A percentile compares a stretch with the other conserved stretches of the same genome.
Evolutionary conservation across 2,113 vertebrate genomes (phyloP).

Genomic region (Callorhinus ursinus): DNA sequence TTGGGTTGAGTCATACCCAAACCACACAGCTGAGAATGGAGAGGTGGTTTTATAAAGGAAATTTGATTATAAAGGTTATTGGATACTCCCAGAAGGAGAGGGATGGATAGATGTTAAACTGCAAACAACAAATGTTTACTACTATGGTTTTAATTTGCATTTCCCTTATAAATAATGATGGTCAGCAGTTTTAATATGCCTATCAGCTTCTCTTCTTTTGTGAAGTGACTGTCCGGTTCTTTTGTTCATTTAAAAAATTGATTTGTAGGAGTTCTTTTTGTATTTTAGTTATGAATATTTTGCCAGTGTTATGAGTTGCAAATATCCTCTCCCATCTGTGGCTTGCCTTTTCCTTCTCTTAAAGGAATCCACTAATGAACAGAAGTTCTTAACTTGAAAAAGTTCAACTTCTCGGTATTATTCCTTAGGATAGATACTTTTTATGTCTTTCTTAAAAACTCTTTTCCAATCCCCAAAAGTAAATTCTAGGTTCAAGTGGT

Average conservation of each 20-base stretch:
- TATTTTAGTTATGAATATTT: slow-evolving; percentile 40
- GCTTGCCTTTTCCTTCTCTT: slow-evolving; percentile 12
- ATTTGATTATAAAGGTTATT: slow-evolving; percentile 1
- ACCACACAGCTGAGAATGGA: neutral
- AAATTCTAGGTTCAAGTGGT: neutral
- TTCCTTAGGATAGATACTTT: neutral
- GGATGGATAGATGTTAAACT: slow-evolving; percentile 12
- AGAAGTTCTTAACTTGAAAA: slow-evolving; percentile 29
- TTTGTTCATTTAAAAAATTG: slow-evolving; percentile 36
- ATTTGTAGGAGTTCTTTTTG: neutral
- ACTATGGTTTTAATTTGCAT: slow-evolving; percentile 30
- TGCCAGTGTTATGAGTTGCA: slow-evolving; percentile 14
- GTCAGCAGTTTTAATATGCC: slow-evolving; percentile 28
- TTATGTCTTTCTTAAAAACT: slow-evolving; percentile 16
- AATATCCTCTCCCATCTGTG: slow-evolving; percentile 1
- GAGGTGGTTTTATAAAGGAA: slow-evolving; percentile 35
- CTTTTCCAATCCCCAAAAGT: neutral
- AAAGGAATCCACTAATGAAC: slow-evolving; percentile 23
- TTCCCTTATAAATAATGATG: slow-evolving; percentile 20
- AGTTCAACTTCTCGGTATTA: neutral
- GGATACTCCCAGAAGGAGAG: slow-evolving; percentile 1
- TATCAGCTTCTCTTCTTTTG: neutral
- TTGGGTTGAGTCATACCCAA: neutral
- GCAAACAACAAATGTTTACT: slow-evolving; percentile 34
- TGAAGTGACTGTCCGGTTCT: slow-evolving; percentile 14